Evolutionary conservation across 2,113 vertebrate genomes (phyloP), one percentile per base, ranked within the genome.

Genomic region (Dascyllus trimaculatus): DNA sequence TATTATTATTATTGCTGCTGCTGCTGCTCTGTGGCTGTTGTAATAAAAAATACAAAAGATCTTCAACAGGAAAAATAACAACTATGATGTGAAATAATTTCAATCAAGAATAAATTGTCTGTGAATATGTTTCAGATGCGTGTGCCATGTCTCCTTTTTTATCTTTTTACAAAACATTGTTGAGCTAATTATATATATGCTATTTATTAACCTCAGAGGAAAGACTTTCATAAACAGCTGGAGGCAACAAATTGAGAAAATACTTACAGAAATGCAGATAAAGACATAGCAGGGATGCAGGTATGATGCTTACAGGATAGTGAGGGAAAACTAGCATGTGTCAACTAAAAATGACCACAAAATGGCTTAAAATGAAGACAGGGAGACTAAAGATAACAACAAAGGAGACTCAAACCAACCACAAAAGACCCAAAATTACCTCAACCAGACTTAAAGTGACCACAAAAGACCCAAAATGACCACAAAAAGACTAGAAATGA

Each of bases 71-170:
- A 91, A 93, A 88, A 92, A 86, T 92, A 96, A 96, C 84, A 96
- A 96, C 84, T 90, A 95, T 96, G 95, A 97, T 98, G 97, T 98
- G 96, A 97, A 96, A 96, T 96, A 95, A 96, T 97, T 98, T 97
- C 95, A 97, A 97, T 96, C 95, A 94, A 95, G 97, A 93, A 90
- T 91, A 98, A 98, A 99, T 93, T 95, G 96, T 98, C 96, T 97
- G 96, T 97, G 96, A 98, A 90, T 96, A 97, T 96, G 95, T 96
- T 94, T 95, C 88, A 95, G 61, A 83, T 89, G 88, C 80, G 73
- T 81, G 91, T 82, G 91, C 76, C 80, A 87, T 89, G 59, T 71
- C 26, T 75, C 29, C 7, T 83, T 67, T 85, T 58, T 57, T 11
- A 0, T 63, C 8, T 9, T 18, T 2, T 24, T 54, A 49, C 3